These are phyloP conservation scores for Chinchilla lanigera DNA, from an alignment of 2,113 vertebrate genomes.

Conservation along the genomic window DNA sequence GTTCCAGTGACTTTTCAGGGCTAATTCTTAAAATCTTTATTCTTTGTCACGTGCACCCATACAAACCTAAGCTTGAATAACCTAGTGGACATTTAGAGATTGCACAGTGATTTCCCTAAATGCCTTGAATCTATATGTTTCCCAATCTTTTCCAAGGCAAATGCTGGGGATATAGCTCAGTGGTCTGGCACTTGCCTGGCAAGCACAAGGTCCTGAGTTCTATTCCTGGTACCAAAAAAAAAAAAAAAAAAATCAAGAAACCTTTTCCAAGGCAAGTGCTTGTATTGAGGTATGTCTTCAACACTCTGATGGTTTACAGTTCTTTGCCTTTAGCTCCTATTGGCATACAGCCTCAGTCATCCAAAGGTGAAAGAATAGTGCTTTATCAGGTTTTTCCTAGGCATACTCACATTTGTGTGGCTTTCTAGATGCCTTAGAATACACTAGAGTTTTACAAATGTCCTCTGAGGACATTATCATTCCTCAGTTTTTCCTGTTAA, in stretches of 20 bases:
- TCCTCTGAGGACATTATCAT: not conserved
- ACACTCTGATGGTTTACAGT: not conserved
- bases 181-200: too few species aligned
- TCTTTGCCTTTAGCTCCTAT: not conserved
- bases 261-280: not conserved
- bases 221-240: too few species aligned
- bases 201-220: too few species aligned
- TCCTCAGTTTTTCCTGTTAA: not conserved
- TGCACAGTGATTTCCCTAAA: not conserved
- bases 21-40: not conserved
- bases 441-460: not conserved
- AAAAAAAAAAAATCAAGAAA: not conserved
- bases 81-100: not conserved
- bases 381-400: not conserved
- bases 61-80: not conserved
- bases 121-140: not conserved
- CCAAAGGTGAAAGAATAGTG: not conserved
- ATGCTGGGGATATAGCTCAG: too few species aligned
- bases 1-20: not conserved
- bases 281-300: not conserved
- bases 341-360: not conserved
- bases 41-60: not conserved
- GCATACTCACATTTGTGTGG: not conserved
- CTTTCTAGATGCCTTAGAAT: not conserved
- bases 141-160: not conserved